A percentile compares a stretch with the other conserved stretches of the same genome.
Evolutionary conservation across 2,797 vertebrate species (phyloP).

Genomic region (Tiaroga cobitis): DNA sequence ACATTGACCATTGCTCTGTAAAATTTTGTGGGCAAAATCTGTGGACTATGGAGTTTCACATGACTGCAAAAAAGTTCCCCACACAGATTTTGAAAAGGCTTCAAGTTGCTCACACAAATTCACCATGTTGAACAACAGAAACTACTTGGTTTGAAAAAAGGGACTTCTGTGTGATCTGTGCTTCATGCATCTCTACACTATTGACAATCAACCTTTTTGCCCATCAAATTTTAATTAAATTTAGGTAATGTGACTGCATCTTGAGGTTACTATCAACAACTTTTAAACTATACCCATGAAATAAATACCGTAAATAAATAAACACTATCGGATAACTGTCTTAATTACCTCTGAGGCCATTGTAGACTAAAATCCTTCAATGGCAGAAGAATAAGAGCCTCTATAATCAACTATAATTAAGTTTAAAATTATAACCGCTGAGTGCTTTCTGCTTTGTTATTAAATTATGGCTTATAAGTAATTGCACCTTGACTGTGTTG

Average conservation of each 20-base stretch:
- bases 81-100: not conserved
- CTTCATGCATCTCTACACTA: not conserved
- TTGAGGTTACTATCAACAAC: not conserved
- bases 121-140: not conserved
- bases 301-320: too few species aligned
- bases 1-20: not conserved
- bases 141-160: not conserved
- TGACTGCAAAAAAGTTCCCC: not conserved
- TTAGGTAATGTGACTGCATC: not conserved
- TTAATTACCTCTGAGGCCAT: not conserved
- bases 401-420: not conserved
- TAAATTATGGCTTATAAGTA: constrained; percentile 4
- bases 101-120: not conserved
- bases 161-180: not conserved
- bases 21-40: not conserved
- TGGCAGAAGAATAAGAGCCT: not conserved
- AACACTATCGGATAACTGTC: not conserved
- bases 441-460: not conserved
- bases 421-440: not conserved
- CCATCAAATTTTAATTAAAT: not conserved
- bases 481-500: constrained; percentile 94
- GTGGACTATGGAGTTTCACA: not conserved
- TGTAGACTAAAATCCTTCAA: not conserved
- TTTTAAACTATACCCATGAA: not conserved
- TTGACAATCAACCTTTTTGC: not conserved